Conservation (phyloP, 2,113 vertebrate genomes). For the Leucosticte australis region DNA sequence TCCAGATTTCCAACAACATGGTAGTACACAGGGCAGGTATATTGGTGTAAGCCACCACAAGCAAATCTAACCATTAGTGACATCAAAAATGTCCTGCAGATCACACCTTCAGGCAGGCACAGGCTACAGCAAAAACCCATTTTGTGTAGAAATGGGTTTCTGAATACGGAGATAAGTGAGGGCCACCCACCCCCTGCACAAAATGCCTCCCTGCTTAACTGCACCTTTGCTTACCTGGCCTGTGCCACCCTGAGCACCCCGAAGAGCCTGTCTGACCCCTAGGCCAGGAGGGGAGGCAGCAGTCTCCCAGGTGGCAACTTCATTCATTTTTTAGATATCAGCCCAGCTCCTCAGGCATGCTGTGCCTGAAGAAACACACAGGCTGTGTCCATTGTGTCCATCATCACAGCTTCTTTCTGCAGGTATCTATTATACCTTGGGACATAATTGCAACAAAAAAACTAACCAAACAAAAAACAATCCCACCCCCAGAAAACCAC, state of each 20-base stretch:
- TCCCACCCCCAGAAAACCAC: background rate
- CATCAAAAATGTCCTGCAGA: background rate
- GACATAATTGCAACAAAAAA: background rate
- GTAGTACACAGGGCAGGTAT: accelerated
- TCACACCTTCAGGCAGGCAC: background rate
- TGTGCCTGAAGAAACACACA: background rate
- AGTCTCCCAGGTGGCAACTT: background rate
- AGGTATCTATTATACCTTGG: background rate
- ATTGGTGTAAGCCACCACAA: background rate
- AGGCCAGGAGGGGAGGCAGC: background rate
- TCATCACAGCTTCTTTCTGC: background rate
- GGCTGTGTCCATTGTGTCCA: too few species aligned
- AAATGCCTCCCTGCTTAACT: background rate
- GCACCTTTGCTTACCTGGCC: background rate
- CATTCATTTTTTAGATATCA: background rate
- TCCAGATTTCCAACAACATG: background rate
- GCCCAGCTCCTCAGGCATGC: background rate
- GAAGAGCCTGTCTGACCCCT: background rate
- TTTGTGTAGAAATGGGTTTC: background rate
- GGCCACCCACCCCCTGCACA: background rate
- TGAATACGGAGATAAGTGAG: background rate
- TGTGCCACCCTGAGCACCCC: background rate
- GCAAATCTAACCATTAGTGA: background rate
- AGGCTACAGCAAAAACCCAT: background rate
- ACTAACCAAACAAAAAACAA: background rate